Base-by-base conservation (phyloP, 1,140 invertebrate genomes). In the Aphis craccivora region DNA sequence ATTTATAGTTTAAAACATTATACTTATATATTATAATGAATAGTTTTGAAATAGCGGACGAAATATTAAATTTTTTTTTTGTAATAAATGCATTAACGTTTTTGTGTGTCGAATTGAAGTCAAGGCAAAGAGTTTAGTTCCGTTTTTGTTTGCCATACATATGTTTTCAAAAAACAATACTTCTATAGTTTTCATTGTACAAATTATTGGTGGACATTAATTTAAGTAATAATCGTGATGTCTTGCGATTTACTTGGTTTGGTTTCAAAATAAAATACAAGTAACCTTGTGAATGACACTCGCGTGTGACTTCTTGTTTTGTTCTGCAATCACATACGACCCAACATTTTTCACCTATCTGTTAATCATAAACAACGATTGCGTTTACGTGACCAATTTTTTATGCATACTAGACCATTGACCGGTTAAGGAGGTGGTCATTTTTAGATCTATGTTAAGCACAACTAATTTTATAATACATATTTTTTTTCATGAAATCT, bases 201-300 rank as follows among this genome's bases (percentile, higher is more conserved):
- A 55, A 86, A 93, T n/a, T 76, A 84, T 51, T 43, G 25, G 86
- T 51, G 23, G 30, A 81, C 11, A 92, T 92, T n/a, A 84, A 40
- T 86, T 86, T 51, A 93, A 45, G 81, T 84, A 93, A 84, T 93
- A 93, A 93, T 84, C 48, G 81, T 93, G 91, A 86, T 81, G 48
- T 30, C 48, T n/a, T 53, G 25, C 45, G 35, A 86, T 93, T 93
- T 67, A 93, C 23, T 84, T 51, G 45, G 40, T 55, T 76, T 40
- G 35, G 37, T 86, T 93, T 93, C 48, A 84, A 93, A 93, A 86
- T 84, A 53, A 93, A 81, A 92, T 90, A n/a, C 25, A 90, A 86
- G 43, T 93, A 83, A 93, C 91, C 91, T 93, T 93, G 91, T 22
- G 45, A 93, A 93, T 84, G 91, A 93, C 91, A 93, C 76, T 93